phyloP scores from a whole-genome alignment of 2,888 invertebrate species.

The Autographa pulchrina region DNA sequence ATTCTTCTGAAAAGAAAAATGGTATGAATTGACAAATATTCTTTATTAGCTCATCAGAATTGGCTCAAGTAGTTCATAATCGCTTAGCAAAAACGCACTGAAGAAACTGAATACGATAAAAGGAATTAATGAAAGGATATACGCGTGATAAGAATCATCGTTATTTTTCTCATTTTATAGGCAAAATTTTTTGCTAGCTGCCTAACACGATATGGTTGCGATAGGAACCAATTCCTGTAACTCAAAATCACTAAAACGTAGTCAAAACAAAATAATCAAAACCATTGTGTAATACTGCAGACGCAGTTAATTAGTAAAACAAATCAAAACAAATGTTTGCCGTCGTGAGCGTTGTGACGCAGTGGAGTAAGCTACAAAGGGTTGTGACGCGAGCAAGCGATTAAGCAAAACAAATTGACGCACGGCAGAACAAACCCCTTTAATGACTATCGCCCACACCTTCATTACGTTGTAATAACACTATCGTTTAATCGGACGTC shows the following conservation, averaged over 20 bases:
- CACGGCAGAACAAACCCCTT: constrained; percentile 71
- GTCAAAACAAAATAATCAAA: constrained; percentile 62
- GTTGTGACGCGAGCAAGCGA: constrained; percentile 78
- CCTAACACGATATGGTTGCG: constrained; percentile 15
- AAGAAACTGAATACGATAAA: constrained; percentile 1
- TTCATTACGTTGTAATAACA: constrained; percentile 72
- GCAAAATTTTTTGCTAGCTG: not conserved
- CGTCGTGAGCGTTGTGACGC: constrained; percentile 50
- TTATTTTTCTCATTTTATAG: no score
- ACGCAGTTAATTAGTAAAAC: constrained; percentile 59
- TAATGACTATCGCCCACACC: constrained; percentile 76
- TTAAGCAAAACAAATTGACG: constrained; percentile 84
- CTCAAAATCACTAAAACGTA: constrained; percentile 45
- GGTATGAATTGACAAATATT: no score
- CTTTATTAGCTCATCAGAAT: not conserved
- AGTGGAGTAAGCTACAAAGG: constrained; percentile 55
- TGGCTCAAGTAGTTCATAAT: not conserved
- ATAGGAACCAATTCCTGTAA: constrained; percentile 18
- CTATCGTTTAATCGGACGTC: constrained; percentile 66
- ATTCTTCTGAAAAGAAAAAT: no score
- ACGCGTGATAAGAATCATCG: no score
- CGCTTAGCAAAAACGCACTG: not conserved
- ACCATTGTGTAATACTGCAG: constrained; percentile 56
- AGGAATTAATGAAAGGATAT: no score
- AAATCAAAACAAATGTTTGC: constrained; percentile 70